phyloP scores from a whole-genome alignment of 2,797 vertebrate species.

The Chloroceryle amazona region DNA sequence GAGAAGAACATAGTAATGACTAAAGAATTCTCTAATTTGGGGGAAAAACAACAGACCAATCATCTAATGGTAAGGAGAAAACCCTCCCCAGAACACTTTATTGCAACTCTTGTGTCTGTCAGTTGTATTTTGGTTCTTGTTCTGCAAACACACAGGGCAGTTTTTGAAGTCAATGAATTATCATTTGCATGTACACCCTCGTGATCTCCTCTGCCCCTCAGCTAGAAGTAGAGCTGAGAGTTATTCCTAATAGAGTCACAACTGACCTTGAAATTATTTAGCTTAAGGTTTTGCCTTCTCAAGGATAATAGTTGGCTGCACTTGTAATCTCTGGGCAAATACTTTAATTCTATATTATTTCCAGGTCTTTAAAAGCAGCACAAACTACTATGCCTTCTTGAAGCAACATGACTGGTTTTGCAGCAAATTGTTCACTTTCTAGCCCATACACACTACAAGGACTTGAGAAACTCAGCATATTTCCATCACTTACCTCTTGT shows the following conservation, averaged over 20 bases:
- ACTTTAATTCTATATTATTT: neutral
- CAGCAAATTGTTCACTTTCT: neutral
- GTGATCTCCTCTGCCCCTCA: neutral
- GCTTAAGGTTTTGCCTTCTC: slow-evolving; percentile 3
- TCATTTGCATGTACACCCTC: neutral
- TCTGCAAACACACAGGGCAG: neutral
- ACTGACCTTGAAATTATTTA: slow-evolving; percentile 15
- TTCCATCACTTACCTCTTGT: neutral
- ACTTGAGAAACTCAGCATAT: neutral
- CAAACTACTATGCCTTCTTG: neutral
- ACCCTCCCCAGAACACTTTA: neutral
- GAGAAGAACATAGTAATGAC: neutral
- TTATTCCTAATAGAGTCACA: neutral
- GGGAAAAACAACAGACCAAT: neutral
- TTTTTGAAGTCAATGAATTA: neutral
- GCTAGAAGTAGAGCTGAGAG: neutral
- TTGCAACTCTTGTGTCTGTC: neutral
- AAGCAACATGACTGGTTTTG: neutral
- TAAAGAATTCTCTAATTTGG: neutral
- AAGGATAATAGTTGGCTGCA: neutral
- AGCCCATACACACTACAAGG: neutral
- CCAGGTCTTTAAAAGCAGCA: neutral
- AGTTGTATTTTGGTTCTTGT: neutral
- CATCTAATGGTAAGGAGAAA: neutral
- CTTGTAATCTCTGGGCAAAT: neutral